Evolutionary conservation across 1,140 invertebrate genomes (phyloP).

Genomic region (Bacillus rossius): DNA sequence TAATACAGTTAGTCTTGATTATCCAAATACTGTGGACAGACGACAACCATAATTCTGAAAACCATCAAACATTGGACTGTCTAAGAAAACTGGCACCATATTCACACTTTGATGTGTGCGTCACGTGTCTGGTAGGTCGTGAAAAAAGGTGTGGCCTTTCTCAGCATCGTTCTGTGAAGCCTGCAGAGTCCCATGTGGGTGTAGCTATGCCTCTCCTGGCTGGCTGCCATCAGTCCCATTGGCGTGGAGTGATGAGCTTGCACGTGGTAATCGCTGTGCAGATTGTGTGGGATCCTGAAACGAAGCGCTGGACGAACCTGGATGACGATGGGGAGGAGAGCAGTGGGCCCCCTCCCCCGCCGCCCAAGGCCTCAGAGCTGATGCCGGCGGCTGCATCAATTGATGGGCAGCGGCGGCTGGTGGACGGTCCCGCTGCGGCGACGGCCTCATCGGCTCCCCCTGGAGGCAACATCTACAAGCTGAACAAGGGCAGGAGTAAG

Average conservation of each 20-base stretch:
- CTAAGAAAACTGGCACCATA: no score
- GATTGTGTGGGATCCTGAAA: conserved; percentile 88
- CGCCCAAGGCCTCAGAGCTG: conserved; percentile 63
- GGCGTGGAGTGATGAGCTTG: no score
- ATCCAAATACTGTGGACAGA: no score
- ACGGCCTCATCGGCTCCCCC: conserved; percentile 42
- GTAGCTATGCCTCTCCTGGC: no score
- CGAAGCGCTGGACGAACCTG: conserved; percentile 80
- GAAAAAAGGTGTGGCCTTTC: no score
- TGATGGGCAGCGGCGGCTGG: conserved; percentile 12
- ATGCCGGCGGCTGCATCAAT: conserved; percentile 29
- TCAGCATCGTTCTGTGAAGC: no score
- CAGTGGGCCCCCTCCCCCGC: conserved; percentile 59
- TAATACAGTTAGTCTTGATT: no score
- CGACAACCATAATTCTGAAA: no score
- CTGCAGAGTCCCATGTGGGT: no score
- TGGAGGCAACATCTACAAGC: conserved; percentile 67
- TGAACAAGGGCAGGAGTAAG: conserved; percentile 66
- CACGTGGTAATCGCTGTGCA: conserved; percentile 36
- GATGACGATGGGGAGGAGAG: conserved; percentile 61
- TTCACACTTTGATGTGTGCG: no score
- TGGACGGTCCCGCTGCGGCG: conserved; percentile 35
- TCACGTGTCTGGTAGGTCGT: no score
- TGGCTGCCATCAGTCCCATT: no score
- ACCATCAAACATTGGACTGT: not conserved